Evolutionary conservation across 1,140 invertebrate species (phyloP).

Genomic region (Brevipalpus yothersi): DNA sequence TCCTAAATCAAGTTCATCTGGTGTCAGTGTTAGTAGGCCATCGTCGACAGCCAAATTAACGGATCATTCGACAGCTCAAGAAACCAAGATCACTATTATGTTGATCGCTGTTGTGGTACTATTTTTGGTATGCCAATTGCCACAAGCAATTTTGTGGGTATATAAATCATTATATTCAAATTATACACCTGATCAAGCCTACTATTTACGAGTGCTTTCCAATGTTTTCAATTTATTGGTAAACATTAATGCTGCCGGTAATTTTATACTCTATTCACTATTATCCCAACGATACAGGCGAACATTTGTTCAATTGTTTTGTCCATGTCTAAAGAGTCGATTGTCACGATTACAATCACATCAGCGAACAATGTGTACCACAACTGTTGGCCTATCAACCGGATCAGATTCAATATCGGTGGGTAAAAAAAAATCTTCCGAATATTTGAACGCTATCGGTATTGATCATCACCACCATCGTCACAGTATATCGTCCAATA

Average conservation of each 20-base stretch:
- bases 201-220: slow-evolving; percentile 25
- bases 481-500: no score
- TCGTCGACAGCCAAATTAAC: slow-evolving; percentile 15
- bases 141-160: slow-evolving; percentile 32
- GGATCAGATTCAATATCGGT: not conserved
- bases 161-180: slow-evolving; percentile 24
- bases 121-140: slow-evolving; percentile 43
- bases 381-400: not conserved
- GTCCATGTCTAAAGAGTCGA: slow-evolving; percentile 18
- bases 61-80: slow-evolving; percentile 25
- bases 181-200: slow-evolving; percentile 16
- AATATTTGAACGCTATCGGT: no score
- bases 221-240: slow-evolving; percentile 47
- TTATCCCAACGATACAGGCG: slow-evolving; percentile 46
- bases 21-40: not conserved
- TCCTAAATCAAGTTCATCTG: not conserved
- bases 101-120: slow-evolving; percentile 45
- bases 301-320: slow-evolving; percentile 38
- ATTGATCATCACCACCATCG: no score
- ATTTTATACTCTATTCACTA: slow-evolving; percentile 50
- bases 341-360: not conserved
- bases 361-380: not conserved
- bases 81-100: slow-evolving; percentile 45
- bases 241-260: slow-evolving; percentile 38
- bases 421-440: no score